These are phyloP conservation scores for Thalpophila matura DNA, from an alignment of 2,888 invertebrate genomes.

Conservation along the genomic window DNA sequence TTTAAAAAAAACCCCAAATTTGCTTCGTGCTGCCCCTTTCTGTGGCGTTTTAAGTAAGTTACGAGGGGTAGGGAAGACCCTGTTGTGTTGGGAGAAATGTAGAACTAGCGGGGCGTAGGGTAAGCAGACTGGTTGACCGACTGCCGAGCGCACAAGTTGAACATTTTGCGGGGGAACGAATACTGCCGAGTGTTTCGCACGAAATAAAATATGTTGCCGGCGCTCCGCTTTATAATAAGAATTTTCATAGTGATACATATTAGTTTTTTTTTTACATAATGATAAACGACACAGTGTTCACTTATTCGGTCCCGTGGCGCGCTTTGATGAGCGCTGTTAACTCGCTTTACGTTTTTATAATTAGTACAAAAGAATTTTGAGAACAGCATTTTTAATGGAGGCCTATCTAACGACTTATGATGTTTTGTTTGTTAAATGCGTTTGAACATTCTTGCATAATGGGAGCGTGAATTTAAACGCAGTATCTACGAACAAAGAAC, in stretches of 20 bases:
- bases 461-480: slow-evolving; percentile 1
- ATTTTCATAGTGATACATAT: slow-evolving; percentile 70
- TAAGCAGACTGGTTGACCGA: slow-evolving; percentile 69
- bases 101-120: slow-evolving; percentile 69
- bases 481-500: slow-evolving; percentile 31
- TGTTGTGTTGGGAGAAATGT: slow-evolving; percentile 69
- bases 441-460: slow-evolving; percentile 34
- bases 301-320: slow-evolving; percentile 4
- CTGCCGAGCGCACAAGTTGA: slow-evolving; percentile 69
- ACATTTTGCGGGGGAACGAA: slow-evolving; percentile 74
- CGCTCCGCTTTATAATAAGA: slow-evolving; percentile 74
- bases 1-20: slow-evolving; percentile 59
- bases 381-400: slow-evolving; percentile 29
- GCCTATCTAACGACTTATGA: slow-evolving; percentile 11
- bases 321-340: slow-evolving; percentile 44
- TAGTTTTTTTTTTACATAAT: slow-evolving; percentile 70
- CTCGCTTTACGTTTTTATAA: slow-evolving; percentile 48
- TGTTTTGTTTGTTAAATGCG: slow-evolving; percentile 23
- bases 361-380: slow-evolving; percentile 53
- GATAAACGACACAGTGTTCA: slow-evolving; percentile 59
- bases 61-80: slow-evolving; percentile 67
- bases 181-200: slow-evolving; percentile 80
- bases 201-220: slow-evolving; percentile 84
- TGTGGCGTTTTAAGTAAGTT: slow-evolving; percentile 16
- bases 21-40: slow-evolving; percentile 45